phyloP scores from a whole-genome alignment of 2,797 vertebrate species.

The Gymnothorax reevesii region DNA sequence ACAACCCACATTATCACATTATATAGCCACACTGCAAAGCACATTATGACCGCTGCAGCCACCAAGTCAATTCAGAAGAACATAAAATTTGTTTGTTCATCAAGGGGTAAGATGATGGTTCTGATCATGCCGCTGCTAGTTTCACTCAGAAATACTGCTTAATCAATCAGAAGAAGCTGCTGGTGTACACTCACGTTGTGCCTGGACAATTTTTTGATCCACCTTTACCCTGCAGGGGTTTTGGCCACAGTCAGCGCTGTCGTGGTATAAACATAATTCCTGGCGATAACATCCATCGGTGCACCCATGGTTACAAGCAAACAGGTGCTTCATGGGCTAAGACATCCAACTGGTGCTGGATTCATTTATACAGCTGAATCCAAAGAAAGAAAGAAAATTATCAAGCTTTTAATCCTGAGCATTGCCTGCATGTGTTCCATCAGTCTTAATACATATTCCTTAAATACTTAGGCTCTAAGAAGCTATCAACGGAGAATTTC shows the following conservation, averaged over 20 bases:
- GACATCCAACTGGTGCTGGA: neutral
- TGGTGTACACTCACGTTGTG: neutral
- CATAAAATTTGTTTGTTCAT: neutral
- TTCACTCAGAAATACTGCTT: neutral
- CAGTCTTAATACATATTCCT: neutral
- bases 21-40: neutral
- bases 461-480: neutral
- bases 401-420: neutral
- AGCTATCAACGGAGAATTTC: neutral
- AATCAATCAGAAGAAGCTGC: neutral
- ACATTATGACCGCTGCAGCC: neutral
- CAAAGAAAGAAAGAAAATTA: neutral
- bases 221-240: neutral
- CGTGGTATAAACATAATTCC: neutral
- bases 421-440: neutral
- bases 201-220: neutral
- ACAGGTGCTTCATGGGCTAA: neutral
- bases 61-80: neutral
- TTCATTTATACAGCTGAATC: neutral
- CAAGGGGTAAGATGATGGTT: neutral
- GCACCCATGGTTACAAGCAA: too few species aligned
- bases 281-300: neutral
- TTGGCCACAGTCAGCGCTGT: neutral
- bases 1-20: too few species aligned
- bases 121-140: neutral